Percentiles rank a stretch among this genome's conserved stretches.
Conservation (phyloP, 2,888 invertebrate species). For the Sinohyriopsis cumingii region DNA sequence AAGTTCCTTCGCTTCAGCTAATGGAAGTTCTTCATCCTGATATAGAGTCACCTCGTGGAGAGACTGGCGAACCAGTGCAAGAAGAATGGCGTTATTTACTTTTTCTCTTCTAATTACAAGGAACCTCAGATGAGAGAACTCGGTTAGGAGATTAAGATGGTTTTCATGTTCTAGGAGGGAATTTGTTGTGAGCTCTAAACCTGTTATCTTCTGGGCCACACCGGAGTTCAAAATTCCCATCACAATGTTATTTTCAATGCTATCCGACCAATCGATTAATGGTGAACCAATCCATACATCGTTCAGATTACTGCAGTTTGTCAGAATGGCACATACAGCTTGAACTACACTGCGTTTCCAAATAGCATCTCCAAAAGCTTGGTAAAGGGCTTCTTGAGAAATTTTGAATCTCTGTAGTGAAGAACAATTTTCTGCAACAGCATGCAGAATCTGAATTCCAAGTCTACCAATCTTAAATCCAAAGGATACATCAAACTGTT, state of each 20-base stretch:
- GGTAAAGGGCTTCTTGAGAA: constrained; percentile 10
- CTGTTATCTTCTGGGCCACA: constrained; percentile 32
- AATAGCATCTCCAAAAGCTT: constrained; percentile 16
- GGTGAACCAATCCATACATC: constrained; percentile 32
- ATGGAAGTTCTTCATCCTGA: constrained; percentile 49
- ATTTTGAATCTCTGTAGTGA: constrained; percentile 34
- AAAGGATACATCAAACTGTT: constrained; percentile 36
- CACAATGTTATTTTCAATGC: constrained; percentile 30
- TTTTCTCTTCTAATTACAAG: constrained; percentile 44
- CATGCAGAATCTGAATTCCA: constrained; percentile 40
- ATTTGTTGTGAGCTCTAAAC: constrained; percentile 37
- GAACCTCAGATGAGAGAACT: constrained; percentile 34
- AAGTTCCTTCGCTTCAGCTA: constrained; percentile 35
- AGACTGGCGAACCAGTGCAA: constrained; percentile 28
- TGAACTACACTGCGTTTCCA: constrained; percentile 34
- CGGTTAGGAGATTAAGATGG: constrained; percentile 29
- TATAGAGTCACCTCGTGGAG: constrained; percentile 41
- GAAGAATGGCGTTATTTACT: constrained; percentile 41
- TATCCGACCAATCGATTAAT: constrained; percentile 38
- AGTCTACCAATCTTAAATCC: constrained; percentile 36
- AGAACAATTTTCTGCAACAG: constrained; percentile 38
- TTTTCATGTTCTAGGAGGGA: constrained; percentile 46
- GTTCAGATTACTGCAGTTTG: constrained; percentile 26
- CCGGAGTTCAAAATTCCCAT: constrained; percentile 18
- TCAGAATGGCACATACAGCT: constrained; percentile 33